Evolutionary conservation across 2,797 vertebrate genomes (phyloP).

Genomic region (Catharus ustulatus): DNA sequence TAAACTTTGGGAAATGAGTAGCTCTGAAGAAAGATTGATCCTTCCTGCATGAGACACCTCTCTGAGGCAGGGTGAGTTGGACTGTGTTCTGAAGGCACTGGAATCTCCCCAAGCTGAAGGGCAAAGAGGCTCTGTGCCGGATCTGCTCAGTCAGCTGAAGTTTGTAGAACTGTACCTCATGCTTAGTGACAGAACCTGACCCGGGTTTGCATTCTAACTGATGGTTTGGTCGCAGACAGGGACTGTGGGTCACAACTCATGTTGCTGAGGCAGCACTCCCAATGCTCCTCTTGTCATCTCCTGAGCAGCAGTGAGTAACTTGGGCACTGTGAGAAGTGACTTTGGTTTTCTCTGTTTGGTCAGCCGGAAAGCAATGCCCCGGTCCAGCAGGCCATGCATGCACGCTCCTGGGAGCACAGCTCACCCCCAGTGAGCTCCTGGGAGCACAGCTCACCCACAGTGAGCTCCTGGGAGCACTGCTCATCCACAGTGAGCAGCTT

Average conservation of each 20-base stretch:
- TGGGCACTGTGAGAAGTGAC: not conserved
- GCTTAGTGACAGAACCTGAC: not conserved
- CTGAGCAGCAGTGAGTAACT: not conserved
- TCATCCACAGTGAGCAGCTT: not conserved
- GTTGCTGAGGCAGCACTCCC: not conserved
- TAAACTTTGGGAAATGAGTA: not conserved
- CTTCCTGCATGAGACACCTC: not conserved
- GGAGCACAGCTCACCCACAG: not conserved
- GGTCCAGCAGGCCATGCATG: not conserved
- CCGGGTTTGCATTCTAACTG: not conserved
- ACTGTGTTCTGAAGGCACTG: accelerated
- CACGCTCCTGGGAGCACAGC: not conserved
- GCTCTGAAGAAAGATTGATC: not conserved
- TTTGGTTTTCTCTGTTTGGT: constrained; percentile 14
- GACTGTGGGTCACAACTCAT: not conserved
- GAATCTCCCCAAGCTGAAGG: not conserved
- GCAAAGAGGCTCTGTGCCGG: not conserved
- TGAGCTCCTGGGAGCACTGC: not conserved
- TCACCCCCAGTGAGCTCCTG: not conserved
- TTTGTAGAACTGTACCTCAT: not conserved
- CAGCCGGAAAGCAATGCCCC: not conserved
- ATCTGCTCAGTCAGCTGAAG: not conserved
- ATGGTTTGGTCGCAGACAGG: not conserved
- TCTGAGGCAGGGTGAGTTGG: not conserved
- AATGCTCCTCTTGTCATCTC: not conserved